These are phyloP conservation scores for Phylloscopus trochiloides DNA, from an alignment of 2,113 vertebrate genomes.

Conservation along the genomic window DNA sequence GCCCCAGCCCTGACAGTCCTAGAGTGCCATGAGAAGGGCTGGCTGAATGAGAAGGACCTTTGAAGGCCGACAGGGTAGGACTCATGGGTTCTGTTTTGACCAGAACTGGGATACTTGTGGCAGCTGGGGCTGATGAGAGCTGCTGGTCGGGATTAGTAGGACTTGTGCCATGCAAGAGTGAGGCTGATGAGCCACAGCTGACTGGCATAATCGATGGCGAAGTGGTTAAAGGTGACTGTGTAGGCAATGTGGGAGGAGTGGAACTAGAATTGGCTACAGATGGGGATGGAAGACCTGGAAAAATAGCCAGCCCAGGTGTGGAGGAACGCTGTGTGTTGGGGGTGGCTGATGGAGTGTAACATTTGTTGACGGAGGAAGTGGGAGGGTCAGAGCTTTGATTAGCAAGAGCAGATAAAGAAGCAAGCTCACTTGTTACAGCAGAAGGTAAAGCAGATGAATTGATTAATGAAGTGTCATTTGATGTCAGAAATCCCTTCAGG, in stretches of 20 bases:
- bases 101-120: conserved; percentile 63
- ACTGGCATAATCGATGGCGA: conserved; percentile 17
- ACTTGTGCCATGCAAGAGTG: conserved; percentile 68
- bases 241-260: conserved; percentile 55
- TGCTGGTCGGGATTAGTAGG: conserved; percentile 73
- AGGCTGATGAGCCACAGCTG: conserved; percentile 63
- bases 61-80: conserved; percentile 90
- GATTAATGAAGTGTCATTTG: conserved; percentile 74
- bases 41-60: conserved; percentile 83
- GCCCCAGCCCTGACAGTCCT: conserved; percentile 75
- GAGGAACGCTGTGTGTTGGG: conserved; percentile 76
- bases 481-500: conserved; percentile 82
- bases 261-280: conserved; percentile 52
- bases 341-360: conserved; percentile 82
- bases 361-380: conserved; percentile 79
- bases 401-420: conserved; percentile 76
- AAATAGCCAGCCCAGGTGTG: conserved; percentile 75
- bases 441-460: conserved; percentile 70
- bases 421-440: conserved; percentile 73
- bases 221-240: conserved; percentile 69
- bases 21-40: conserved; percentile 81
- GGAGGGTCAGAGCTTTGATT: conserved; percentile 66
- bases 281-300: conserved; percentile 72
- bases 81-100: conserved; percentile 81
- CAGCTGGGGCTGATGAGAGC: conserved; percentile 54